Evolutionary conservation across 1,140 invertebrate species (phyloP).

Genomic region (Cepaea nemoralis): DNA sequence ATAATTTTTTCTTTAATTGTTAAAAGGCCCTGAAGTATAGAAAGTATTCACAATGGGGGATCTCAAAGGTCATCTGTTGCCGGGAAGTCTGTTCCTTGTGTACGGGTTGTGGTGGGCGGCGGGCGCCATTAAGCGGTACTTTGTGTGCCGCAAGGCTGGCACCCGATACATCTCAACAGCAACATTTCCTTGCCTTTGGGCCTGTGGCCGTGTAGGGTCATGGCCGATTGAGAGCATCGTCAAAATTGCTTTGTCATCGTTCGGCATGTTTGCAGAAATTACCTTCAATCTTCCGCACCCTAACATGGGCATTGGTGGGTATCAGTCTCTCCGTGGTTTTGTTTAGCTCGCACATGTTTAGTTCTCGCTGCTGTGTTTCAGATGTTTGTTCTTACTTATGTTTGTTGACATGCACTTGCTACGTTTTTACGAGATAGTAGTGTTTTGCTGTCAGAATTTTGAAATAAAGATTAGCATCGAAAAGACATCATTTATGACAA

Average conservation of each 20-base stretch:
- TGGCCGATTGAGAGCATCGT: slow-evolving; percentile 69
- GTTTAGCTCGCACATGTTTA: no score
- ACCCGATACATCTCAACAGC: slow-evolving; percentile 63
- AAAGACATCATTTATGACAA: no score
- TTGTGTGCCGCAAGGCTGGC: slow-evolving; percentile 52
- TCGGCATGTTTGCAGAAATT: slow-evolving; percentile 71
- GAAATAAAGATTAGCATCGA: no score
- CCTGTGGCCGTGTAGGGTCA: slow-evolving; percentile 58
- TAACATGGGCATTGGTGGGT: slow-evolving; percentile 30
- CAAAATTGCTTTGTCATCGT: slow-evolving; percentile 66
- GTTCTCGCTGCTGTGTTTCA: no score
- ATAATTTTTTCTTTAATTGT: no score
- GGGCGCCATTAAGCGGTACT: slow-evolving; percentile 68
- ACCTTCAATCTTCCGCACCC: slow-evolving; percentile 42
- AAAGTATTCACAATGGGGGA: slow-evolving; percentile 67
- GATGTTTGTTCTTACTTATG: no score
- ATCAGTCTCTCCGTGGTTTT: no score
- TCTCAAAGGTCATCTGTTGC: slow-evolving; percentile 73
- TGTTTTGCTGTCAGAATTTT: no score
- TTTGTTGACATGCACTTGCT: no score
- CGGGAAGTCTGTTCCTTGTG: slow-evolving; percentile 74
- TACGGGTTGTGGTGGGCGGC: slow-evolving; percentile 74
- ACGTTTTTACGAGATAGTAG: no score
- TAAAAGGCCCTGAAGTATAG: neutral
- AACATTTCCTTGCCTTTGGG: slow-evolving; percentile 66